A percentile compares a stretch with the other conserved stretches of the same genome.
These are phyloP conservation scores for Anarsia innoxiella DNA, from an alignment of 2,888 invertebrate genomes.

Conservation along the genomic window DNA sequence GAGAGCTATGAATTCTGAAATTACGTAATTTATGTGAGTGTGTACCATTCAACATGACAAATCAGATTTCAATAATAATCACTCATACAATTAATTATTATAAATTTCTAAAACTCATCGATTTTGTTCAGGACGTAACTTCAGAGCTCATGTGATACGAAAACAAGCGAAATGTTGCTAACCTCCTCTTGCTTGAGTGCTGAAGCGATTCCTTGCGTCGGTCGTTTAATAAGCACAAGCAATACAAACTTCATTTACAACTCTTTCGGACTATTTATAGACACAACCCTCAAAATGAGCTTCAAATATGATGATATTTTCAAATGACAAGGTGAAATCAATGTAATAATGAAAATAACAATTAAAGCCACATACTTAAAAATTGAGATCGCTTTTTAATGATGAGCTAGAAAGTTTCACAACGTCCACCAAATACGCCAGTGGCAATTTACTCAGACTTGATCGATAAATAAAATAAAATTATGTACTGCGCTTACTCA, in stretches of 20 bases:
- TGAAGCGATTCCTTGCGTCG: conserved; percentile 20
- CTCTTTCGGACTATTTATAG: conserved; percentile 43
- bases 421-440: background rate
- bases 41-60: too few relatives aligned
- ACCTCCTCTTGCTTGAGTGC: too few relatives aligned
- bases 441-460: background rate
- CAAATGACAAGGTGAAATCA: conserved; percentile 16
- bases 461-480: conserved; percentile 8
- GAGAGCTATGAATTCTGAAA: conserved; percentile 1
- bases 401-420: conserved; percentile 6
- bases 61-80: too few relatives aligned
- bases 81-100: too few relatives aligned
- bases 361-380: too few relatives aligned
- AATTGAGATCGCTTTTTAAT: conserved; percentile 33
- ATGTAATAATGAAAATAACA: conserved; percentile 16
- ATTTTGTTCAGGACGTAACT: conserved; percentile 11
- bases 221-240: conserved; percentile 6
- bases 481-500: conserved; percentile 9
- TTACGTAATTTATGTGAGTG: too few relatives aligned
- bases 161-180: conserved; percentile 51
- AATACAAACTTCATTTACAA: conserved; percentile 29
- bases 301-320: conserved; percentile 29
- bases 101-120: too few relatives aligned
- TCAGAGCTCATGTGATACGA: conserved; percentile 20
- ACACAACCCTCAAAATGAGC: conserved; percentile 65